Evolutionary conservation across 2,797 vertebrate species (phyloP).

Genomic region (Ibycter americanus): DNA sequence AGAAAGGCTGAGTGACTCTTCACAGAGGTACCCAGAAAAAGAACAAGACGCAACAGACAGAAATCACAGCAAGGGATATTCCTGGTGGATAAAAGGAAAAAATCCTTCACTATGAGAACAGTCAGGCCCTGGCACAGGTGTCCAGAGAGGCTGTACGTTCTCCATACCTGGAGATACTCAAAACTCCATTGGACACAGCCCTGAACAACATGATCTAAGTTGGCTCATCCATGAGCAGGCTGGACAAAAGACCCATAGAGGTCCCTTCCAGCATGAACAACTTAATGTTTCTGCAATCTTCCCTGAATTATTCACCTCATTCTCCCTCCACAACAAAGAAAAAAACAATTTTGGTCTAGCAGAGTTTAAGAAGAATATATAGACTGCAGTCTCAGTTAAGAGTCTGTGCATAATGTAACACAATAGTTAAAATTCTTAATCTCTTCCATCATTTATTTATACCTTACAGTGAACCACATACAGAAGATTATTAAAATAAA

Average conservation of each 20-base stretch:
- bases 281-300: not conserved
- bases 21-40: not conserved
- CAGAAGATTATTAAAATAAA: conserved; percentile 24
- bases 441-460: conserved; percentile 12
- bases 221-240: not conserved
- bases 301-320: not conserved
- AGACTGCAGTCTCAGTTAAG: not conserved
- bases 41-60: not conserved
- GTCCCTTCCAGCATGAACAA: not conserved
- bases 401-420: not conserved
- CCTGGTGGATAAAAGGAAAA: not conserved
- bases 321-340: not conserved
- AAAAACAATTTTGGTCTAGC: not conserved
- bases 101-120: not conserved
- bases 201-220: not conserved
- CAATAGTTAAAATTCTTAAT: not conserved
- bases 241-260: not conserved
- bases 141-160: not conserved
- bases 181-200: not conserved
- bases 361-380: not conserved
- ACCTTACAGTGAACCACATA: not conserved
- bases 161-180: not conserved
- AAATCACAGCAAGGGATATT: not conserved
- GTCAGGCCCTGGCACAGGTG: not conserved
- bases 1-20: not conserved